phyloP scores from a whole-genome alignment of 2,888 invertebrate genomes.

The Xanthorhoe designata region DNA sequence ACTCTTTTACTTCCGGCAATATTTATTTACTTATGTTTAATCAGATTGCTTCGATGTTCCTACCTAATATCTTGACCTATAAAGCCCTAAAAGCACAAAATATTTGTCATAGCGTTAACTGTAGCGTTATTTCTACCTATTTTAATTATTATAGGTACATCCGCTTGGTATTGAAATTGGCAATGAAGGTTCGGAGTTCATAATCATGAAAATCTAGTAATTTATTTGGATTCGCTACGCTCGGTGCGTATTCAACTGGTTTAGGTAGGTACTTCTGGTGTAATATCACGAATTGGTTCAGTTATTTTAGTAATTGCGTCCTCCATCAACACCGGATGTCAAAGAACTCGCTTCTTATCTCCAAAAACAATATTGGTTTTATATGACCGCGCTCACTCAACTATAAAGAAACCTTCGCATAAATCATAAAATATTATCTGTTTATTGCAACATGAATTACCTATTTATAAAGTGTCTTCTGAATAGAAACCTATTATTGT shows the following conservation, averaged over 20 bases:
- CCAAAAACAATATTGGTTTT: slow-evolving; percentile 41
- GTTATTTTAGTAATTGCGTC: slow-evolving; percentile 53
- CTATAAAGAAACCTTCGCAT: slow-evolving; percentile 5
- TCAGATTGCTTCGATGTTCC: not conserved
- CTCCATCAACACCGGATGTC: slow-evolving; percentile 52
- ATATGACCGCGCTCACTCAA: not conserved
- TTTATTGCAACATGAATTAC: slow-evolving; percentile 13
- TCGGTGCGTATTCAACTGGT: not conserved
- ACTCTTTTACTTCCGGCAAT: slow-evolving; percentile 48
- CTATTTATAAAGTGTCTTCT: slow-evolving; percentile 9
- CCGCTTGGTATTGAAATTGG: slow-evolving; percentile 24
- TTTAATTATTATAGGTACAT: not conserved
- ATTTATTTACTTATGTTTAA: slow-evolving; percentile 3
- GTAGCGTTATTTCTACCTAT: not conserved
- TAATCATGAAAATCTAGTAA: slow-evolving; percentile 45
- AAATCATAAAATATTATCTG: slow-evolving; percentile 4
- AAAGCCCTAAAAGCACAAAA: not conserved
- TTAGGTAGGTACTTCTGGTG: not conserved
- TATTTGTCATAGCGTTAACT: not conserved
- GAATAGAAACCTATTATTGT: slow-evolving; percentile 6
- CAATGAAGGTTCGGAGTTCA: slow-evolving; percentile 29
- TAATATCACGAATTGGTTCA: slow-evolving; percentile 4
- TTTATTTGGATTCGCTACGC: slow-evolving; percentile 8
- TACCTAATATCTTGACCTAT: not conserved
- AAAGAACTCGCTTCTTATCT: slow-evolving; percentile 49